Evolutionary conservation across 1,140 invertebrate genomes (phyloP).

Genomic region (Nasonia longicornis): DNA sequence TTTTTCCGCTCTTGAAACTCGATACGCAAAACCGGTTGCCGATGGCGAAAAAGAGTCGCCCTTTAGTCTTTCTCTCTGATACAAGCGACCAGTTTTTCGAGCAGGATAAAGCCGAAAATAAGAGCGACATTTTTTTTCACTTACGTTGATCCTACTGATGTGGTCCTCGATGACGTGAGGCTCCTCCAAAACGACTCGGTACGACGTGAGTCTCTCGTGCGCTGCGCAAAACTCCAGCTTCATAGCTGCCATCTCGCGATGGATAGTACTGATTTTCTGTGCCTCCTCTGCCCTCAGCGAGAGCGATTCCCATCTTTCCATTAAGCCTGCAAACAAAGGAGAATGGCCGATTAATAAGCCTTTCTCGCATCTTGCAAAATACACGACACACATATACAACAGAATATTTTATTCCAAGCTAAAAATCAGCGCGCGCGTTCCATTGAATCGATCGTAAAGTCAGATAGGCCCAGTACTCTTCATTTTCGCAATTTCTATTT

Average conservation of each 20-base stretch:
- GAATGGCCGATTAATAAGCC: background rate
- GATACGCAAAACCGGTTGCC: conserved; percentile 41
- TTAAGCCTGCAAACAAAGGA: conserved; percentile 67
- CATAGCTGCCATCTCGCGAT: conserved; percentile 67
- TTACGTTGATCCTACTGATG: conserved; percentile 71
- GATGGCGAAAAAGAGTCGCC: conserved; percentile 4
- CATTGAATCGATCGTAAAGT: too few species aligned
- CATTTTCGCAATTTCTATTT: too few species aligned
- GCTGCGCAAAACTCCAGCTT: conserved; percentile 60
- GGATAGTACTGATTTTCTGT: conserved; percentile 66
- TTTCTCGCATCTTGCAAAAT: too few species aligned
- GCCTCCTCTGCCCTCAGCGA: conserved; percentile 69
- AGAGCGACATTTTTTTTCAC: background rate
- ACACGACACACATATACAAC: too few species aligned
- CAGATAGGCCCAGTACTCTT: too few species aligned
- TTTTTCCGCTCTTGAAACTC: conserved; percentile 35
- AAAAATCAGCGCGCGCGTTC: too few species aligned
- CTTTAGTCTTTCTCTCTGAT: conserved; percentile 46
- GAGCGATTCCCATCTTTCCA: conserved; percentile 72
- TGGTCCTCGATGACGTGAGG: conserved; percentile 68
- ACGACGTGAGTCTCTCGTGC: conserved; percentile 61
- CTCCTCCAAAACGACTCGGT: conserved; percentile 61
- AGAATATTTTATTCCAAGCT: too few species aligned
- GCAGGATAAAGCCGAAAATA: conserved; percentile 1
- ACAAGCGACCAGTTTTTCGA: conserved; percentile 35